Conservation (phyloP, 2,113 vertebrate species). For the Menura novaehollandiae region DNA sequence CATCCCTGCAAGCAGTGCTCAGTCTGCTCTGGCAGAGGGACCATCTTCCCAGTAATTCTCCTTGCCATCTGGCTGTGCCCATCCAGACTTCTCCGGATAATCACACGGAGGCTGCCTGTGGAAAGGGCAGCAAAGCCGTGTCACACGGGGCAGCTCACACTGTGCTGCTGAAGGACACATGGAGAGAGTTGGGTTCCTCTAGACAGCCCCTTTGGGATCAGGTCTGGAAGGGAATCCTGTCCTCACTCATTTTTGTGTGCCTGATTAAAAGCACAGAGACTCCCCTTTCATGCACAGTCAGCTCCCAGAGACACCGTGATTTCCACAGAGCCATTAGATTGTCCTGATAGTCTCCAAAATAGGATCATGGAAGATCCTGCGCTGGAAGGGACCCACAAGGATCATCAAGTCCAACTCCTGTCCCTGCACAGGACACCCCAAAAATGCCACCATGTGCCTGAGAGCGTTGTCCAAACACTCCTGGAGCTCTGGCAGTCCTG, state of each 20-base stretch:
- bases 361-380: neutral
- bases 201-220: neutral
- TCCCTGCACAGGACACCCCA: neutral
- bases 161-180: neutral
- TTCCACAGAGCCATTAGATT: neutral
- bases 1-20: neutral
- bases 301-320: neutral
- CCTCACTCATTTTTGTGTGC: neutral
- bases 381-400: neutral
- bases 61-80: neutral
- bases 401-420: neutral
- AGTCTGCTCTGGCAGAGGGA: neutral
- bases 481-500: neutral
- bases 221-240: neutral
- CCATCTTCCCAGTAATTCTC: neutral
- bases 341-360: accelerated
- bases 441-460: neutral
- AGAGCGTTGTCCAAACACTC: accelerated
- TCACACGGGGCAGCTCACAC: neutral
- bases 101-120: too few species aligned
- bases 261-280: neutral
- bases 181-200: neutral
- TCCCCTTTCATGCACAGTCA: neutral
- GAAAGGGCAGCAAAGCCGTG: neutral
- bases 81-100: neutral